Evolutionary conservation across 64 coral and sea anemone species (phyloP), one percentile per base, ranked within the genome.

Genomic region (Orbicella faveolata): DNA sequence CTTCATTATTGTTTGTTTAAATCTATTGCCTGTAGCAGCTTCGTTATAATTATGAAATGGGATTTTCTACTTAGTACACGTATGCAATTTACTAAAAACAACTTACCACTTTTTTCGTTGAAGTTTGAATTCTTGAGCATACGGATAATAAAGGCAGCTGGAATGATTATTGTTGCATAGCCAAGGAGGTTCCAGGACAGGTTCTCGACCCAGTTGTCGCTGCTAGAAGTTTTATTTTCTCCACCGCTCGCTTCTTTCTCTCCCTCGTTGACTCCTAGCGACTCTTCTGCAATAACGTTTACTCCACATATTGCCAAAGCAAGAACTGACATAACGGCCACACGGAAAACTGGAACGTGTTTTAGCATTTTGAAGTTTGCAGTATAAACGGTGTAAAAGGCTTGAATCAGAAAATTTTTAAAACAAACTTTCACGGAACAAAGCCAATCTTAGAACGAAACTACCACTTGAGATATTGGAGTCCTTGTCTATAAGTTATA

Each of bases 71-170:
- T 36, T 23, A 39, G 18, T 86, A 86, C 15, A 70, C 67, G 23
- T 70, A 25, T 55, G 61, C 65, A 12, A 48, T 41, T 79, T 16
- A 35, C 77, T 55, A 44, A 48, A 48, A 48, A 57, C 23, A 86
- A 21, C 35, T 63, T 87, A 96, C 97, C 94, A 86, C 86, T 89
- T 52, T 34, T 84, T 75, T 99, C 91, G n/a, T 96, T 96, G 79
- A 99, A 99, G 77, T 95, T 96, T n/a, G 94, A 96, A 39, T 99
- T 93, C 44, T 99, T 99, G 48, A 99, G 76, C 78, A 99, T 89
- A 76, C 91, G 89, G 30, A 99, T 96, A 4, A 99, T 36, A 30
- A 99, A 69, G 12, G 86, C 89, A 11, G 68, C 90, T 14, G 97
- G 97, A n/a, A 99, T 67, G 11, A 95, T 75, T 20, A 99, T 76